Evolutionary conservation across 2,888 invertebrate genomes (phyloP).

Genomic region (Nebria brevicollis): DNA sequence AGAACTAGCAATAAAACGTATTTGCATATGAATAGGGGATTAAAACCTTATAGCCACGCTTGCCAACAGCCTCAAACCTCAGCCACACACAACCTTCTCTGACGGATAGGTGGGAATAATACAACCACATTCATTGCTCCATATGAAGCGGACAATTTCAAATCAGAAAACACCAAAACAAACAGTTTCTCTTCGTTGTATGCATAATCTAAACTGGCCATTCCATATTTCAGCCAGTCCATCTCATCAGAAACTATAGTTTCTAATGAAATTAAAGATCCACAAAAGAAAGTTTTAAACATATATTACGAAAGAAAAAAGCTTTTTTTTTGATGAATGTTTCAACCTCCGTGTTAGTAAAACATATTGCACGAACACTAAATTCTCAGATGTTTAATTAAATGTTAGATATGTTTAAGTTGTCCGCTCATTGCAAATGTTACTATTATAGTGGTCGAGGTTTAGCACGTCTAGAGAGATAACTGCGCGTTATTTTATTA

Average conservation of each 20-base stretch:
- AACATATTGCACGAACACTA: too few relatives aligned
- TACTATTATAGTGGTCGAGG: not conserved
- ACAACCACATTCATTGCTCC: not conserved
- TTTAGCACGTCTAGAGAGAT: constrained; percentile 14
- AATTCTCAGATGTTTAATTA: too few relatives aligned
- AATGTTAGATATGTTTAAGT: not conserved
- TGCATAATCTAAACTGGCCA: too few relatives aligned
- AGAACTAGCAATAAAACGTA: constrained; percentile 62
- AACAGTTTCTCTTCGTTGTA: too few relatives aligned
- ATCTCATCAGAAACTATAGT: too few relatives aligned
- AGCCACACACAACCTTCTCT: not conserved
- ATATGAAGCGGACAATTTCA: constrained; percentile 9
- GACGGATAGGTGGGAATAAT: constrained; percentile 19
- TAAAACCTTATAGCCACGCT: constrained; percentile 57
- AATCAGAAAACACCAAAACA: not conserved
- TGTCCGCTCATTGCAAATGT: not conserved
- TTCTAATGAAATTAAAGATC: too few relatives aligned
- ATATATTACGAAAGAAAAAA: too few relatives aligned
- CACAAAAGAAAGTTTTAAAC: too few relatives aligned
- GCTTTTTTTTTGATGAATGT: too few relatives aligned
- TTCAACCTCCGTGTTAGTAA: too few relatives aligned
- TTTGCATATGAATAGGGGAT: constrained; percentile 63
- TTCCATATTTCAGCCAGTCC: too few relatives aligned
- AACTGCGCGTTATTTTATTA: constrained; percentile 38
- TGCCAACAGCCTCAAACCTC: constrained; percentile 48